Base-by-base conservation (phyloP, 2,888 invertebrate genomes). In the Andrena camellia region DNA sequence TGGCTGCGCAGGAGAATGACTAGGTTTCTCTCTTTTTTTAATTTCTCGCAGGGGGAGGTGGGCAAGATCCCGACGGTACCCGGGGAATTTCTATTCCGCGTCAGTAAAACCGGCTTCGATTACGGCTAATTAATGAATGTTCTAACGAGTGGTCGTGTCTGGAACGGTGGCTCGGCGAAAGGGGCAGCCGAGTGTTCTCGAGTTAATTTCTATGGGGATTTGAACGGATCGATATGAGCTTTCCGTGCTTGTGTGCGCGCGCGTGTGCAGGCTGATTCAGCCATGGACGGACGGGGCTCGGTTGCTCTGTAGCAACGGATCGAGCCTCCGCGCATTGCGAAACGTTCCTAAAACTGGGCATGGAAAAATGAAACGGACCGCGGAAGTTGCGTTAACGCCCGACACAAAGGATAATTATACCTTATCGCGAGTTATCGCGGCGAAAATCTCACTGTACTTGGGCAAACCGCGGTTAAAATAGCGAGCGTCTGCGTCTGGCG, bases 151-250 rank as follows among this genome's bases (percentile, higher is more conserved):
- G 85, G 87, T 85, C 83, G 85, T 74, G 85, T 87, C 87, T 83
- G 83, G 77, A 84, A 82, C 71, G 76, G 76, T 81, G 76, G 63
- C 69, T 76, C 64, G 76, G 81, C 83, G 82, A 87, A 85, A 87
- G 89, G 84, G 88, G 81, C 85, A 87, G 83, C 76, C 85, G 86
- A 88, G 88, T 83, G 89, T 88, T 88, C 88, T 88, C 86, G 84
- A 89, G 84, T 88, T 88, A 88, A 88, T 88, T 88, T 88, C 88
- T 89, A 88, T 88, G 79, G 88, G 88, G 88, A 89, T 88, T 88
- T 89, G 82, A 88, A 57, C 73, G 88, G 88, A 85, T 89, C 89
- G 73, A 88, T 89, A 84, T 59, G 77, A 74, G 69, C 81, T 79
- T 81, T 75, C 86, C 83, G 78, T 68, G 72, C 52, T 71, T 78